These are phyloP conservation scores for Tonatia bakeri DNA, from an alignment of 2,113 vertebrate genomes.

Conservation along the genomic window DNA sequence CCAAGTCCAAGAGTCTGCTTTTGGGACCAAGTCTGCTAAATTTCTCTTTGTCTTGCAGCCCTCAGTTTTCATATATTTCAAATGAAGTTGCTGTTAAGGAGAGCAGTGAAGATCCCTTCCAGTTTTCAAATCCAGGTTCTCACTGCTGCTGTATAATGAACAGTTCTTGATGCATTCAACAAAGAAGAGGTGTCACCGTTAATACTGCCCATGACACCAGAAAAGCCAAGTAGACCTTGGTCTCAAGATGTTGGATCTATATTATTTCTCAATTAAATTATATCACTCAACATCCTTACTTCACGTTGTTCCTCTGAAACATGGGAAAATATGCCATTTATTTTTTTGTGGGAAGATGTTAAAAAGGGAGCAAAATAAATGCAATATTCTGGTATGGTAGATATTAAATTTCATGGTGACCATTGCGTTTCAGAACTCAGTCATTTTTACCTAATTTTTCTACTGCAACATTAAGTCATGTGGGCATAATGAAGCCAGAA, in stretches of 20 bases:
- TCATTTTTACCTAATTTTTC: not conserved
- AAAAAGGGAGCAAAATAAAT: not conserved
- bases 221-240: not conserved
- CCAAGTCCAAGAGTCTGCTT: not conserved
- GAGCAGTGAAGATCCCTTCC: not conserved
- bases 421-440: conserved; percentile 18
- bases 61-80: not conserved
- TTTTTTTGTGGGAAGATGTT: not conserved
- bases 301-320: not conserved
- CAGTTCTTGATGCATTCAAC: not conserved
- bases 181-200: not conserved
- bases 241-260: not conserved
- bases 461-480: not conserved
- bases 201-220: not conserved
- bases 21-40: not conserved
- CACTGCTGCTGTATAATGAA: not conserved
- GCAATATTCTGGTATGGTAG: not conserved
- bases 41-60: not conserved
- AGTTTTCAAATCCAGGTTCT: not conserved
- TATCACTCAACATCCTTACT: not conserved
- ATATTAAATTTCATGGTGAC: not conserved
- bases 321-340: not conserved
- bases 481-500: not conserved
- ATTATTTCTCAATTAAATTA: not conserved
- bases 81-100: not conserved